Evolutionary conservation across 2,888 invertebrate genomes (phyloP).

Genomic region (Cephus nigrinus): DNA sequence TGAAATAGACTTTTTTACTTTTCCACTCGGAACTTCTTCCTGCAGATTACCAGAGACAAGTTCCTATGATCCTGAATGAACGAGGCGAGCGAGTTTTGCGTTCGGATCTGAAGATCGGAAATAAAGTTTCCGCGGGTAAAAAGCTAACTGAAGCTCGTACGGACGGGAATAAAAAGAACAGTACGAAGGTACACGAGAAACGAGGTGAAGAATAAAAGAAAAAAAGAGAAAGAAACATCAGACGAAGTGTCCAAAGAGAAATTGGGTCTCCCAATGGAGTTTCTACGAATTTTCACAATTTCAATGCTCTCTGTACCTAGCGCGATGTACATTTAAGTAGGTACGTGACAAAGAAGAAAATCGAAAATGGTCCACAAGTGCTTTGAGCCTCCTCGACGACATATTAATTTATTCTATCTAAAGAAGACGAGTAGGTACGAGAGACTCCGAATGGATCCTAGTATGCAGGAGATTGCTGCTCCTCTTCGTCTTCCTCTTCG

Average conservation of each 20-base stretch:
- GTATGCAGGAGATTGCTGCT: constrained; percentile 59
- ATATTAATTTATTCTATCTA: constrained; percentile 23
- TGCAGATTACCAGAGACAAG: neutral
- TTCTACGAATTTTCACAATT: neutral
- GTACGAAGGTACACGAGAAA: too few relatives aligned
- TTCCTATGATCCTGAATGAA: neutral
- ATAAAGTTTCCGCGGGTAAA: neutral
- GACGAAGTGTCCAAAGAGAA: neutral
- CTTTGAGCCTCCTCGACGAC: constrained; percentile 13
- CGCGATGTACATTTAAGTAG: neutral
- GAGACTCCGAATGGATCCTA: constrained; percentile 35
- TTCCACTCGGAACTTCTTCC: neutral
- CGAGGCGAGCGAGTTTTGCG: too few relatives aligned
- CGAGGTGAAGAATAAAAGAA: neutral
- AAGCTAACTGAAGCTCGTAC: neutral
- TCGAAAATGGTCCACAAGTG: neutral
- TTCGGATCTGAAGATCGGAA: neutral
- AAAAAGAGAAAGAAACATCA: neutral
- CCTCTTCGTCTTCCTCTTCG: constrained; percentile 79
- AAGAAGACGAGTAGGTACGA: constrained; percentile 17
- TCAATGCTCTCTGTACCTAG: neutral
- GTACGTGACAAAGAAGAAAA: neutral
- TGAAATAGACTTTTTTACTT: neutral
- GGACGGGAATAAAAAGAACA: neutral
- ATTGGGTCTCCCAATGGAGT: neutral